Percentiles rank a stretch among this genome's conserved stretches.
These are phyloP conservation scores for Listrodromus nycthemerus DNA, from an alignment of 2,888 invertebrate species.

Conservation along the genomic window DNA sequence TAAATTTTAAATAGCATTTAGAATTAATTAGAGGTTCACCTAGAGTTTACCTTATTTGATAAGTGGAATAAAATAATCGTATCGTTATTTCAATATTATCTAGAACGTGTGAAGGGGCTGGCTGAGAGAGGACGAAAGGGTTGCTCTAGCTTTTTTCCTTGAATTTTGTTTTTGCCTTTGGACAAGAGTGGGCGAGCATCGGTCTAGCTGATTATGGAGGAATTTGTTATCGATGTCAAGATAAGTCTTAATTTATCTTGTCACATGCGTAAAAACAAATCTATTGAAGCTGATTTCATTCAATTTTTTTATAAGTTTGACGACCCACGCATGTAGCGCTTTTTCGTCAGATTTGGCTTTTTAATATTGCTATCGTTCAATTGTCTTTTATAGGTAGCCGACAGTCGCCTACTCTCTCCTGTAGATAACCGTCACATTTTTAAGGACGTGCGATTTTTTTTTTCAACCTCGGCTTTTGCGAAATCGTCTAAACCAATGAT, in stretches of 20 bases:
- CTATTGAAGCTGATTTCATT: neutral
- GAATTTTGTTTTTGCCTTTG: neutral
- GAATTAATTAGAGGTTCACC: constrained; percentile 70
- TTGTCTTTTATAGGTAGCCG: neutral
- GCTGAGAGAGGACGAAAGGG: constrained; percentile 58
- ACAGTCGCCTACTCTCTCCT: neutral
- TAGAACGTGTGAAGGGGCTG: constrained; percentile 57
- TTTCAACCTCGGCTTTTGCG: neutral
- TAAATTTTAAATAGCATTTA: constrained; percentile 73
- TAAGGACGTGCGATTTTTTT: constrained; percentile 20
- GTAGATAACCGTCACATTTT: constrained; percentile 21
- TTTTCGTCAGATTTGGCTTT: neutral
- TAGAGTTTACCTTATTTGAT: constrained; percentile 68
- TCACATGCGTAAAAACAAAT: too few species aligned
- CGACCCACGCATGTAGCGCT: neutral
- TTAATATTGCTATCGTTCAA: neutral
- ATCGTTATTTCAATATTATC: constrained; percentile 66
- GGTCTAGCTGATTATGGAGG: neutral
- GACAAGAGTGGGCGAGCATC: neutral
- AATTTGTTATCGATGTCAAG: neutral
- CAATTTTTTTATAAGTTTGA: neutral
- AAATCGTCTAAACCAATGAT: constrained; percentile 41
- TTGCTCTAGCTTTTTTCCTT: constrained; percentile 24
- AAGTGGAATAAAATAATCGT: constrained; percentile 68
- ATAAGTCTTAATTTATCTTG: too few species aligned